Conservation (phyloP, 2,888 invertebrate genomes). For the Strigamia crassipes region DNA sequence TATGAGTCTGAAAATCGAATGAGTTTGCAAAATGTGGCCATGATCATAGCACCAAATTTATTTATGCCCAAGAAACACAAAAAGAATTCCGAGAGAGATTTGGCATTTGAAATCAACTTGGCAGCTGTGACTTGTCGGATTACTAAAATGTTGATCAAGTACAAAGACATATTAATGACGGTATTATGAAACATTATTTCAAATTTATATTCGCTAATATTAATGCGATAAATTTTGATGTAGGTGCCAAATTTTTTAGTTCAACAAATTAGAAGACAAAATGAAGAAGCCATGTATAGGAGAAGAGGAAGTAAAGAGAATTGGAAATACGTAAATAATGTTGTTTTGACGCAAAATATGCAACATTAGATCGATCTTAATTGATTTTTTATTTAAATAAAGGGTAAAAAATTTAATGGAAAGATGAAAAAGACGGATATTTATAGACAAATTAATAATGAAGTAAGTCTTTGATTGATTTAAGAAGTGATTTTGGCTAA, state of each 20-base stretch:
- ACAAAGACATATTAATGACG: slow-evolving; percentile 76
- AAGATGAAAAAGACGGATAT: slow-evolving; percentile 54
- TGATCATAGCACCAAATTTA: slow-evolving; percentile 93
- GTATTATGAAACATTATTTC: slow-evolving; percentile 62
- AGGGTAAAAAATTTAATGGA: slow-evolving; percentile 54
- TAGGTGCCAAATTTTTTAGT: slow-evolving; percentile 49
- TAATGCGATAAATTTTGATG: neutral
- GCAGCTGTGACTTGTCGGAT: slow-evolving; percentile 86
- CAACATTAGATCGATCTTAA: neutral
- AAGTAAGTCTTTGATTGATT: slow-evolving; percentile 51
- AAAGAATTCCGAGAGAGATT: slow-evolving; percentile 49
- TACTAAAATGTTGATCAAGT: slow-evolving; percentile 79
- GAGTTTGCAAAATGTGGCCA: slow-evolving; percentile 88
- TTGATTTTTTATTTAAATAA: slow-evolving; percentile 51
- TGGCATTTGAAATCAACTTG: slow-evolving; percentile 57
- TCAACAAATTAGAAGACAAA: slow-evolving; percentile 47
- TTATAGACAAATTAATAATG: slow-evolving; percentile 56
- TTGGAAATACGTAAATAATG: slow-evolving; percentile 48
- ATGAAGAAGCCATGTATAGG: slow-evolving; percentile 44
- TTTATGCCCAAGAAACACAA: slow-evolving; percentile 55
- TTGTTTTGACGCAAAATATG: neutral
- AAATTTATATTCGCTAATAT: neutral
- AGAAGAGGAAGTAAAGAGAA: slow-evolving; percentile 48
- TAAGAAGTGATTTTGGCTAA: neutral
- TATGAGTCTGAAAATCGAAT: slow-evolving; percentile 77